phyloP scores from a whole-genome alignment of 2,797 vertebrate genomes.

The Cygnus olor region DNA sequence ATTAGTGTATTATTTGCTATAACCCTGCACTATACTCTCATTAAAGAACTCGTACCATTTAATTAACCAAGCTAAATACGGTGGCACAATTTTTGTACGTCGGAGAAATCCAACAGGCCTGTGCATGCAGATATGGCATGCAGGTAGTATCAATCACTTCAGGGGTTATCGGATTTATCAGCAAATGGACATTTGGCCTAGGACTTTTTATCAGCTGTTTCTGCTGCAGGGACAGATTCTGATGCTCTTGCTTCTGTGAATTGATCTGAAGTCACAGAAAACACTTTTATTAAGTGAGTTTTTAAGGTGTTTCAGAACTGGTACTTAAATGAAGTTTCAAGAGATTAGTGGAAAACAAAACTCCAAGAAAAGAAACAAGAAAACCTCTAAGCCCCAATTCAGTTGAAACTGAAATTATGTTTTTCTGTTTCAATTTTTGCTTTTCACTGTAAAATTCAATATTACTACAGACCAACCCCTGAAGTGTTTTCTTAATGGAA shows the following conservation, averaged over 20 bases:
- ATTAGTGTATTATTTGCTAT: background rate
- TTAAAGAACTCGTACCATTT: background rate
- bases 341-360: background rate
- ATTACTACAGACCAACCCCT: background rate
- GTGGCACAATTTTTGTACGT: background rate
- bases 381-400: background rate
- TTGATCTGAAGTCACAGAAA: background rate
- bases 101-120: background rate
- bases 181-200: background rate
- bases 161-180: background rate
- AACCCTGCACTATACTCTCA: background rate
- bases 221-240: background rate
- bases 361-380: background rate
- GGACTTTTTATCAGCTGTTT: background rate
- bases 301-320: background rate
- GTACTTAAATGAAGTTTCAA: background rate
- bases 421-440: background rate
- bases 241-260: background rate
- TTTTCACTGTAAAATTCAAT: constrained; percentile 2
- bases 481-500: constrained; percentile 4
- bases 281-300: background rate
- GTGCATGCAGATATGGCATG: background rate
- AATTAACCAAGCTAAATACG: background rate
- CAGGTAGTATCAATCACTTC: background rate
- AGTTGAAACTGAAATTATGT: background rate